Base-by-base conservation (phyloP, 2,888 invertebrate species). In the Ferdinandea cuprea region DNA sequence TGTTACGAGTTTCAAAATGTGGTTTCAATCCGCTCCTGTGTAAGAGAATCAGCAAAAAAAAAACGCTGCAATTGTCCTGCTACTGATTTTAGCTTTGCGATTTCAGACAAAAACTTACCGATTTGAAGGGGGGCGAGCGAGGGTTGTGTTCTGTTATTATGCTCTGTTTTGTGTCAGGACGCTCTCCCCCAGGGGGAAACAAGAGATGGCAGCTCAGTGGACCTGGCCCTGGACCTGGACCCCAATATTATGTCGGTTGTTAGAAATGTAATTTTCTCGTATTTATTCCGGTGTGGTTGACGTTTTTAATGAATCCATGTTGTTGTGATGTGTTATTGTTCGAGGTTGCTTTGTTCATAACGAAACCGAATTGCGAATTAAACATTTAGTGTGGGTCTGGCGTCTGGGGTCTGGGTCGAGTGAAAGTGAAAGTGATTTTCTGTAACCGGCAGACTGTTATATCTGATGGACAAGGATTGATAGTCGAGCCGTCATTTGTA, bases 261-360 rank as follows among this genome's bases (percentile, higher is more conserved):
- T 77, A 61, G 81, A 83, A 72, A 61, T 77, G 77, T 77, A 77
- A 77, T 77, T 83, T 83, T 83, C 77, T 77, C 46, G 77, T 83
- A 83, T 83, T 77, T 77, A 83, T 83, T 77, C 66, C 77, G 81
- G 77, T 83, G 77, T 25, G 81, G 81, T 83, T 77, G 77, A 83
- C 66, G 54, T 83, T 83, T 83, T 83, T 77, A 77, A 77, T 77
- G 77, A 83, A 83, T 83, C 66, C 66, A 66, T 77, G 81, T 83
- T 77, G 81, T 83, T 72, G 66, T 40, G 59, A 72, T 66, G 66
- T 66, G 71, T 76, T 76, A 76, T 65, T 58, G 66, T 66, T 65
- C 30, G 52, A 48, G 48, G 54, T 52, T 63, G 66, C 59, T 61
- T 66, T 66, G 66, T 56, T 48, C 30, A 35, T 50, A 13, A 63